phyloP scores from a whole-genome alignment of 2,113 vertebrate genomes.

The Cygnus atratus region DNA sequence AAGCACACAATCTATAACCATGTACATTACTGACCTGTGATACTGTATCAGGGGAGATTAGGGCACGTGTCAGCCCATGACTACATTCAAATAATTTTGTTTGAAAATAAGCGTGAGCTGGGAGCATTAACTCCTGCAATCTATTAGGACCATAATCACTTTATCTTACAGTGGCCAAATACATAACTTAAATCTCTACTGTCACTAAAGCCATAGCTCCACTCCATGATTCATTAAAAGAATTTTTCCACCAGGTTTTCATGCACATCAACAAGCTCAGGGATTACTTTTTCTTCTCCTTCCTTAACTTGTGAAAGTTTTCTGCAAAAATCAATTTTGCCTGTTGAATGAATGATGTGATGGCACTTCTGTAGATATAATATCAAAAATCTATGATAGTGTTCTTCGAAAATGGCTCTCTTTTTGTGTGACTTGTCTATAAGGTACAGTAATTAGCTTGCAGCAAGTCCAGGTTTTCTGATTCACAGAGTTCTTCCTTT shows the following conservation, averaged over 20 bases:
- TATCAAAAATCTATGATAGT: neutral
- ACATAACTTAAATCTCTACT: neutral
- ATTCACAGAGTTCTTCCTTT: neutral
- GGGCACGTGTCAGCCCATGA: neutral
- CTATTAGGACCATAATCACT: neutral
- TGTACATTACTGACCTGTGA: neutral
- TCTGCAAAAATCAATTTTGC: conserved; percentile 26
- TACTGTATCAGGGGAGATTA: neutral
- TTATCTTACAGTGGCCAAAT: neutral
- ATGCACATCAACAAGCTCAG: neutral
- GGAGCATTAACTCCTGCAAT: neutral
- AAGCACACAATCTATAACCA: neutral
- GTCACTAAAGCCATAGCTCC: neutral
- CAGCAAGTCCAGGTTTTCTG: neutral
- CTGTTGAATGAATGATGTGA: neutral
- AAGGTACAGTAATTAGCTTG: neutral
- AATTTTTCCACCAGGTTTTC: neutral
- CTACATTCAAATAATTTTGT: neutral
- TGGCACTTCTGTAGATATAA: neutral
- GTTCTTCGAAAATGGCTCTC: neutral
- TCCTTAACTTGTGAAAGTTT: neutral
- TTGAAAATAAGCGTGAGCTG: neutral
- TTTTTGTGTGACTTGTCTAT: neutral
- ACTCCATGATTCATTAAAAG: neutral
- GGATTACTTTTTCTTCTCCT: neutral